phyloP scores from a whole-genome alignment of 2,113 vertebrate genomes.

The Piliocolobus tephrosceles region DNA sequence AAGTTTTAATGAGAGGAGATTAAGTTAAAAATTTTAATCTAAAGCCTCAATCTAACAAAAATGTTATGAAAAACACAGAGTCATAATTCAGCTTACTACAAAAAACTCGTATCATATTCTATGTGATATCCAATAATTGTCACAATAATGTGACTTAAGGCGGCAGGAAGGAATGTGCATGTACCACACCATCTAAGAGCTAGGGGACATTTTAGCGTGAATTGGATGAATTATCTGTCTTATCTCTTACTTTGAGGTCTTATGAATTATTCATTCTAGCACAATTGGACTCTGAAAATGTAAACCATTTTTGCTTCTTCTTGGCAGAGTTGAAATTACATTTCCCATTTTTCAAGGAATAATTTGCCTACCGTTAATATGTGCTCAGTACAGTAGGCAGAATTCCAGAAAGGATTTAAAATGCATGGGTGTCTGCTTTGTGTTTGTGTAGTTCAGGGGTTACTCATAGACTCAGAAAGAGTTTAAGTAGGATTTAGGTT shows the following conservation, averaged over 20 bases:
- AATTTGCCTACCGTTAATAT: neutral
- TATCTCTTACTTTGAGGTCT: neutral
- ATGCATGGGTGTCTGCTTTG: neutral
- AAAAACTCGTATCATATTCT: neutral
- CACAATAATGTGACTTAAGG: neutral
- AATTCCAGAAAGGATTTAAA: neutral
- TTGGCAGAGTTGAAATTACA: neutral
- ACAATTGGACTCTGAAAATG: neutral
- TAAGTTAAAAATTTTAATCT: neutral
- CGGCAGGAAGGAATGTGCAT: neutral
- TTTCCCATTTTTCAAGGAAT: neutral
- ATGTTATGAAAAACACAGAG: neutral
- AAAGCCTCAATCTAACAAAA: neutral
- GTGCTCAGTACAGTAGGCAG: neutral
- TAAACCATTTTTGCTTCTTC: neutral
- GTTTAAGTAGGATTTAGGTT: neutral
- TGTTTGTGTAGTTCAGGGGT: neutral
- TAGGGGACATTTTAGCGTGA: neutral
- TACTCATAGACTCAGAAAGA: neutral
- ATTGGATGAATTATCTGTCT: neutral
- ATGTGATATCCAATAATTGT: neutral
- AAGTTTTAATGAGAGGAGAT: neutral
- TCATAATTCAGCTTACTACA: neutral
- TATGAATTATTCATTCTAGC: neutral
- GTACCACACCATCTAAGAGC: neutral